phyloP scores from a whole-genome alignment of 2,888 invertebrate genomes.

The Thumatha senex region DNA sequence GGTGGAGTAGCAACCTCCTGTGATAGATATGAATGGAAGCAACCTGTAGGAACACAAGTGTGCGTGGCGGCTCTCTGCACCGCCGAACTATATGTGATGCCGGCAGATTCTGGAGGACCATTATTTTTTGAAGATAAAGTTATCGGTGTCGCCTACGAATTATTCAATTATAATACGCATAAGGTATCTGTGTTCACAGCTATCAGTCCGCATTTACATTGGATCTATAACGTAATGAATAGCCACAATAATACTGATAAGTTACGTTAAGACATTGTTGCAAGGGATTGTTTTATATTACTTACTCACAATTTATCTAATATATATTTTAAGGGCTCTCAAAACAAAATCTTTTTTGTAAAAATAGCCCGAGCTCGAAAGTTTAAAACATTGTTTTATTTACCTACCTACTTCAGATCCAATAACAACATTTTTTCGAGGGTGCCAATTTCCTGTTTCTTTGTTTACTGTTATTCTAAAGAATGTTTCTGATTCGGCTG shows the following conservation, averaged over 20 bases:
- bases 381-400: too few species aligned
- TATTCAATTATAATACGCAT: not conserved
- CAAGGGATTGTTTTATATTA: too few species aligned
- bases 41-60: conserved; percentile 2
- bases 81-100: conserved; percentile 1
- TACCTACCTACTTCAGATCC: too few species aligned
- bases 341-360: too few species aligned
- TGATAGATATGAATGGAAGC: not conserved
- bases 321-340: too few species aligned
- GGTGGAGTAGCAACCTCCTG: conserved; percentile 7
- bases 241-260: not conserved
- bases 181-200: conserved; percentile 8
- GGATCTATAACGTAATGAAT: conserved; percentile 8
- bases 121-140: conserved; percentile 6
- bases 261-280: too few species aligned
- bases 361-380: too few species aligned
- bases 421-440: too few species aligned
- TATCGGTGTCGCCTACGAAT: conserved; percentile 7
- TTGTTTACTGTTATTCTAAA: too few species aligned
- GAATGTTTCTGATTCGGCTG: too few species aligned
- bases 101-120: conserved; percentile 12
- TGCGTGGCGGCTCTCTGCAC: conserved; percentile 8
- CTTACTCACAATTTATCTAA: too few species aligned
- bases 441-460: too few species aligned
- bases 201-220: conserved; percentile 8